These are phyloP conservation scores for Mastigias papua DNA, from an alignment of 30 jellyfish, hydroid and myxozoan genomes.

Conservation along the genomic window DNA sequence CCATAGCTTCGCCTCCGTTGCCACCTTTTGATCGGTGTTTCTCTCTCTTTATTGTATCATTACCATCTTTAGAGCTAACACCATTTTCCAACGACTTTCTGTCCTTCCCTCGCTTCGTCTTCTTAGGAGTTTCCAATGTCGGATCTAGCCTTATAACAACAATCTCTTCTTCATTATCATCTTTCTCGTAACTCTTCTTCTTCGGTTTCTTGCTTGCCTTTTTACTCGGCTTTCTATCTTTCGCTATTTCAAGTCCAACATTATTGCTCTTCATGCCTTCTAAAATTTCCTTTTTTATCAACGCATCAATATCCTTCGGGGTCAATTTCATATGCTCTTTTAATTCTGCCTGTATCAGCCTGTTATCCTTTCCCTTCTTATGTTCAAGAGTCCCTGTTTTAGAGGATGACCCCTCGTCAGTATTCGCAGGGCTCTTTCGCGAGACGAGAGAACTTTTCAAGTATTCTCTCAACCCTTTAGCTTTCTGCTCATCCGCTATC, in stretches of 20 bases:
- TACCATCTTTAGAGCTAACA: conserved; percentile 11
- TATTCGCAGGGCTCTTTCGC: conserved; percentile 71
- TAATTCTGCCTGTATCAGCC: conserved; percentile 32
- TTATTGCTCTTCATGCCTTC: conserved; percentile 27
- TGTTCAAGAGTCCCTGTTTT: conserved; percentile 68
- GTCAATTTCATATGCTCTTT: conserved; percentile 68
- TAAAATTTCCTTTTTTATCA: conserved; percentile 50
- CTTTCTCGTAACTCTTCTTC: conserved; percentile 16
- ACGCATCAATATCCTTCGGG: conserved; percentile 64
- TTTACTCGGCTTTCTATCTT: background rate
- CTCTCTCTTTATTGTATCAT: background rate
- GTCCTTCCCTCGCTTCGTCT: conserved; percentile 41
- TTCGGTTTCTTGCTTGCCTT: conserved; percentile 15
- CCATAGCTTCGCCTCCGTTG: conserved; percentile 19
- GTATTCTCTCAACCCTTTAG: conserved; percentile 61
- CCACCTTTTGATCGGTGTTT: conserved; percentile 1
- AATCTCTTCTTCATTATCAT: conserved; percentile 53
- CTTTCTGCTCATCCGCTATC: conserved; percentile 34
- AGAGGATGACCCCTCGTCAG: conserved; percentile 62
- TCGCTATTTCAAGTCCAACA: background rate
- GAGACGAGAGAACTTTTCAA: conserved; percentile 45
- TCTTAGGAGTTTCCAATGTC: conserved; percentile 52
- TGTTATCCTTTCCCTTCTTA: conserved; percentile 37
- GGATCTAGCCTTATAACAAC: conserved; percentile 71
- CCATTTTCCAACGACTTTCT: conserved; percentile 41